These are phyloP conservation scores for Psephotus haematonotus DNA, from an alignment of 2,113 vertebrate genomes.

Conservation along the genomic window DNA sequence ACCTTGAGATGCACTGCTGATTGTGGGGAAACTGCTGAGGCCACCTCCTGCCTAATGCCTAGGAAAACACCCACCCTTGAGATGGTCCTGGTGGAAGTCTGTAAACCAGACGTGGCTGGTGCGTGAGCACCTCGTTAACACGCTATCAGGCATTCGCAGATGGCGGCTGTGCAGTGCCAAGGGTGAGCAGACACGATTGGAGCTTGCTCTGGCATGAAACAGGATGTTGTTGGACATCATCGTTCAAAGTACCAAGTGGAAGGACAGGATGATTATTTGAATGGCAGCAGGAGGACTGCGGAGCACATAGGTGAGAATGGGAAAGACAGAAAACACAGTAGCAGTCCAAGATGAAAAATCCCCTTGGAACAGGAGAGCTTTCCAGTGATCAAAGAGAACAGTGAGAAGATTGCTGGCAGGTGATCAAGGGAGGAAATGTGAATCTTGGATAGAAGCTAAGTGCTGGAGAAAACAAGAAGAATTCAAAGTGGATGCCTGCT, in stretches of 20 bases:
- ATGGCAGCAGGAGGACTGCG: background rate
- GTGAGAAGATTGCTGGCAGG: background rate
- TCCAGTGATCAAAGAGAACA: background rate
- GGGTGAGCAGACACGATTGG: background rate
- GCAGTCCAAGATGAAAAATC: background rate
- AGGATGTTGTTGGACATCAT: accelerated
- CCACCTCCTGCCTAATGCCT: constrained; percentile 8
- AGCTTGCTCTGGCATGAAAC: background rate
- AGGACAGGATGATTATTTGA: background rate
- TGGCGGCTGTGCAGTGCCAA: background rate
- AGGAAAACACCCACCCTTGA: background rate
- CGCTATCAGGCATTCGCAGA: background rate
- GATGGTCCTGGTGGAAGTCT: background rate
- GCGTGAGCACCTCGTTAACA: background rate
- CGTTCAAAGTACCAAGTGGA: background rate
- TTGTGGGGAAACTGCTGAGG: constrained; percentile 3
- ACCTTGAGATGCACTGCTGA: constrained; percentile 54
- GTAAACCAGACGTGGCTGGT: background rate
- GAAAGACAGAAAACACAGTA: background rate
- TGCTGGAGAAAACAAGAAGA: background rate
- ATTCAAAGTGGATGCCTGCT: background rate
- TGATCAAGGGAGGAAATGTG: background rate
- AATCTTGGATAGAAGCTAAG: background rate
- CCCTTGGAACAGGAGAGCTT: background rate
- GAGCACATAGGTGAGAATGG: background rate